Percentiles rank a stretch among this genome's conserved stretches.
These are phyloP conservation scores for Thereuonema tuberculata DNA, from an alignment of 1,140 invertebrate species.

Conservation along the genomic window DNA sequence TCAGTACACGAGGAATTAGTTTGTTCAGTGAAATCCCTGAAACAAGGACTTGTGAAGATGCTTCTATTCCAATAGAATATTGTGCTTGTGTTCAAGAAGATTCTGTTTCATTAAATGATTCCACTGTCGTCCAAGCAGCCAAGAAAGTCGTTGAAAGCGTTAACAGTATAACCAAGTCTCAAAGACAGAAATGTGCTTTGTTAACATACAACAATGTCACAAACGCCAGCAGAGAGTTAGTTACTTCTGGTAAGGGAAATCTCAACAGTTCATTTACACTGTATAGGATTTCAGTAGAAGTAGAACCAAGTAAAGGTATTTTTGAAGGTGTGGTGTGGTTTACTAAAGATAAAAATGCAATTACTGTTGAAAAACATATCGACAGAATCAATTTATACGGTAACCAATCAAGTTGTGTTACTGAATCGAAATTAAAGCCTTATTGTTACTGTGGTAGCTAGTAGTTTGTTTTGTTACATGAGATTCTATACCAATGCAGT, in stretches of 20 bases:
- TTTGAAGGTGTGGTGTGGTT: conserved; percentile 20
- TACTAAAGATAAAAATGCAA: conserved; percentile 14
- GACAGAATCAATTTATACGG: conserved; percentile 18
- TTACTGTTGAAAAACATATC: conserved; percentile 7
- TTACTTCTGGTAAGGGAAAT: conserved; percentile 8
- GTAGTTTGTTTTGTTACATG: too few relatives aligned
- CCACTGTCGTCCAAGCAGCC: neutral
- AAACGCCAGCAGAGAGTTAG: conserved; percentile 16
- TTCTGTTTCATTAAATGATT: neutral
- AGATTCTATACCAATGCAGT: too few relatives aligned
- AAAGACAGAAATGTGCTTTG: neutral
- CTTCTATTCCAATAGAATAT: conserved; percentile 31
- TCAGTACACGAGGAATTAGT: conserved; percentile 22
- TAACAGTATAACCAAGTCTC: neutral
- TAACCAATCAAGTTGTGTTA: conserved; percentile 19
- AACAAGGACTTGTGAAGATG: conserved; percentile 28
- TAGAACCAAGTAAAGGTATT: conserved; percentile 15
- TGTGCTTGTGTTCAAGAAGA: conserved; percentile 28
- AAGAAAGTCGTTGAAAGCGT: neutral
- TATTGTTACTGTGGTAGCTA: conserved; percentile 23
- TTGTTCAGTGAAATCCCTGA: conserved; percentile 25
- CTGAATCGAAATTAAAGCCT: conserved; percentile 17
- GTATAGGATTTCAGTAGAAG: conserved; percentile 12
- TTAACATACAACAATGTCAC: conserved; percentile 9
- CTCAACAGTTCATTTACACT: neutral